Evolutionary conservation across 30 jellyfish, hydroid and myxozoan genomes (phyloP).

Genomic region (Sanderia malayensis): DNA sequence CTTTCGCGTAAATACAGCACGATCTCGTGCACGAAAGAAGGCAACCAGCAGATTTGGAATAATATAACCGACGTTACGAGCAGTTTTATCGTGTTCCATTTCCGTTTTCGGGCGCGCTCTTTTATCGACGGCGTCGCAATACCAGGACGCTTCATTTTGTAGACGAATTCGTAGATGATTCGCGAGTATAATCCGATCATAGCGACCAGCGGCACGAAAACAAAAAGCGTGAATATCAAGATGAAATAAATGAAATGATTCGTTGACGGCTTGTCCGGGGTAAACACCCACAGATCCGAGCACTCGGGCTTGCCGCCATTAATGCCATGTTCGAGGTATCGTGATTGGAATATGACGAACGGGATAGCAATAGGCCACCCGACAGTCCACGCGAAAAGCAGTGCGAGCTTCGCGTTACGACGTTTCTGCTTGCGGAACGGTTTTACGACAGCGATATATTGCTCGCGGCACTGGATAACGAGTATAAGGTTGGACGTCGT

Average conservation of each 20-base stretch:
- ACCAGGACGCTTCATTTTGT: constrained; percentile 17
- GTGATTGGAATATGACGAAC: constrained; percentile 4
- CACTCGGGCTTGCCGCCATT: neutral
- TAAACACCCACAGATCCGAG: neutral
- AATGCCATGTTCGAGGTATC: neutral
- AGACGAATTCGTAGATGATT: constrained; percentile 1
- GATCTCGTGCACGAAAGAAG: constrained; percentile 28
- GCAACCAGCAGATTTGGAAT: constrained; percentile 33
- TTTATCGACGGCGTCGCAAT: neutral
- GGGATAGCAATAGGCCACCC: constrained; percentile 22
- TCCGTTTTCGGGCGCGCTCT: neutral
- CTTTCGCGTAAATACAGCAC: neutral
- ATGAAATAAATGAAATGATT: neutral
- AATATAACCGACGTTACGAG: neutral
- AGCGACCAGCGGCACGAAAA: neutral
- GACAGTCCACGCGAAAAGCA: neutral
- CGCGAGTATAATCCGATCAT: neutral
- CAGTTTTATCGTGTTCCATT: constrained; percentile 13
- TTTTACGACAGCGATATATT: constrained; percentile 9
- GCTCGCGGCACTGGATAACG: constrained; percentile 9
- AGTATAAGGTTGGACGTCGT: neutral
- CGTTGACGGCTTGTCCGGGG: neutral
- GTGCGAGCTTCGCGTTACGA: neutral
- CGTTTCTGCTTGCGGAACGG: neutral
- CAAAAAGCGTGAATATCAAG: neutral